phyloP scores from a whole-genome alignment of 92 coral and sea anemone genomes.

The Muricea muricata region DNA sequence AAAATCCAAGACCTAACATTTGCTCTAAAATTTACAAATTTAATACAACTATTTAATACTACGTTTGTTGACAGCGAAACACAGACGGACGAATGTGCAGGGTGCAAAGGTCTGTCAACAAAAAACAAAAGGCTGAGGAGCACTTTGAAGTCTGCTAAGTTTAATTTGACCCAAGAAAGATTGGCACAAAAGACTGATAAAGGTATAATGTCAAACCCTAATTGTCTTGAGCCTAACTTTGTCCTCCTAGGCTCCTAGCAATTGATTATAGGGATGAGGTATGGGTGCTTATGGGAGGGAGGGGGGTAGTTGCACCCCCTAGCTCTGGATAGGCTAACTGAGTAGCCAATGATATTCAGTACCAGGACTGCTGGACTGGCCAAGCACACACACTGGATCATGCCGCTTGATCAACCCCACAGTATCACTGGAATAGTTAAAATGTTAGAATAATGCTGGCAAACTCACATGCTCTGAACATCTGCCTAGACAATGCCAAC shows the following conservation, averaged over 20 bases:
- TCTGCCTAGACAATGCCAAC: neutral
- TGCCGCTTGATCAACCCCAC: no score
- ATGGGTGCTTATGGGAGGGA: no score
- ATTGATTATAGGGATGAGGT: no score
- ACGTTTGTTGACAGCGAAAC: conserved; percentile 19
- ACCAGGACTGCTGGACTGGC: no score
- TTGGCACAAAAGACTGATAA: neutral
- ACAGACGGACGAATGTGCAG: conserved; percentile 4
- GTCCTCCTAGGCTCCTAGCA: no score
- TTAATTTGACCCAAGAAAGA: neutral
- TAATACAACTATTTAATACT: neutral
- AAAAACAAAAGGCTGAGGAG: conserved; percentile 26
- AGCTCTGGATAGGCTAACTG: no score
- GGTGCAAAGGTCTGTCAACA: neutral
- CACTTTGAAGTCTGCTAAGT: neutral
- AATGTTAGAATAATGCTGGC: neutral
- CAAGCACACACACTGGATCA: no score
- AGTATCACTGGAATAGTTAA: neutral
- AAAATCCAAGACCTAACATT: neutral
- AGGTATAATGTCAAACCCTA: neutral
- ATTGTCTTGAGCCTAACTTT: no score
- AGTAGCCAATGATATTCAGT: no score
- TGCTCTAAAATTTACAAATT: neutral
- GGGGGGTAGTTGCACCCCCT: no score
- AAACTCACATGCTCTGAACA: neutral